Evolutionary conservation across 2,113 vertebrate species (phyloP), one percentile per base, ranked within the genome.

Genomic region (Daphoenositta chrysoptera): DNA sequence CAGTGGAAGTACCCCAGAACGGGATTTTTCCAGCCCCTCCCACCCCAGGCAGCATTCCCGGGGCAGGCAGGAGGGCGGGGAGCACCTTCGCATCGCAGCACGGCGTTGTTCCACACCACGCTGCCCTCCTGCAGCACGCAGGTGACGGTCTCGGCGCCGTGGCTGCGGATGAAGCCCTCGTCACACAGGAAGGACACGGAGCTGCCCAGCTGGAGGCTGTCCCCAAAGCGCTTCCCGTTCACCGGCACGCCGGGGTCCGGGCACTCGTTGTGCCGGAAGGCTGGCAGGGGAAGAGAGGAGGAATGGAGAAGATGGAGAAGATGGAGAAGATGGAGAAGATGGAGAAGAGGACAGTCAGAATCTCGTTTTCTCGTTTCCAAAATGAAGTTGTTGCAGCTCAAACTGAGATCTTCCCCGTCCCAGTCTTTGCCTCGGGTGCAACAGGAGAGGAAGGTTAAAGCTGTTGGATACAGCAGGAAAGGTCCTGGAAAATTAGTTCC

Each of bases 101-200:
- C 98, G 0, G 99, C 99, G 0, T 99, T 99, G 96, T 99, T 98
- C 99, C 99, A 99, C 60, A 99, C 99, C 92, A 99, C 99, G 1
- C 98, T 99, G 33, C 99, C 99, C 39, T 99, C 99, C 97, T 99
- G 99, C 90, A 99, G 97, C 83, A 99, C 98, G 80, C 99, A 99
- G 77, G 99, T 99, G 96, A 99, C 96, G 42, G 98, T 99, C 93
- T 99, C 99, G 0, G 99, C 99, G 90, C 99, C 99, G 6, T 99
- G 99, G 2, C 99, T 99, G 93, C 99, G 98, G 1, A 99, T 98
- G 78, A 99, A 99, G 39, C 99, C 99, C 87, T 99, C 99, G 2
- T 99, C 99, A 1, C 99, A 99, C 13, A 99, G 97, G 97, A 99
- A 99, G 17, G 99, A 99, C 93, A 99, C 99, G 6, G 99, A 99